Base-by-base conservation (phyloP, 2,113 vertebrate genomes). In the Probosciger aterrimus region DNA sequence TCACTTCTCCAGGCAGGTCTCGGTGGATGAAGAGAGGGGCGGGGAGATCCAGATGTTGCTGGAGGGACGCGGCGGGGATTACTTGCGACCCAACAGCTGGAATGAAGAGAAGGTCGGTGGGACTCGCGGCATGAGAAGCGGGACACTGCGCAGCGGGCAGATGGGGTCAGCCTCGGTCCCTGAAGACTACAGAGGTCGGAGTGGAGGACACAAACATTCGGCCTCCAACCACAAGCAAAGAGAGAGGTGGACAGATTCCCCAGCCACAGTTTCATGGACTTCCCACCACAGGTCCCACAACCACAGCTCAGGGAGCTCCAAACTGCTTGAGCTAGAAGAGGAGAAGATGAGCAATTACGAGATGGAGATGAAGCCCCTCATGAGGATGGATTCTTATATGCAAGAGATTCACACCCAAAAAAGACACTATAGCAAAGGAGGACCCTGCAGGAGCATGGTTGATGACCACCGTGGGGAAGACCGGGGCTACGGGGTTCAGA, bases 1-100 rank as follows among this genome's bases (percentile, higher is more conserved):
- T 37, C 99, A 99, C 96, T 99, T 99, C 97, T 99, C 99, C 96
- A 94, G 99, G 37, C 99, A 99, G 98, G 96, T 98, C 14, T 99
- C 99, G 0, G 96, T 99, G 97, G 99, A 99, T 1, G 99, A 99
- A 96, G 99, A 99, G 84, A 96, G 98, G 64, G 98, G 98, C 6
- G 99, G 98, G 68, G 98, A 99, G 97, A 99, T 99, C 98, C 99
- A 99, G 98, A 98, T 99, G 98, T 96, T 99, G 92, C 98, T 99
- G 96, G 99, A 99, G 96, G 98, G 99, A 82, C 97, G 99, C 2
- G 98, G 98, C 4, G 98, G 98, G 97, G 98, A 98, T 88, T 97
- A 97, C 44, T 23, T 97, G 93, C 95, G 98, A 7, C 96, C 98
- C 81, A 98, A 98, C 97, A 98, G 97, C 93, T 99, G 99, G 99